A percentile compares a stretch with the other conserved stretches of the same genome.
phyloP scores from a whole-genome alignment of 2,888 invertebrate species.

The Xanthia icteritia region DNA sequence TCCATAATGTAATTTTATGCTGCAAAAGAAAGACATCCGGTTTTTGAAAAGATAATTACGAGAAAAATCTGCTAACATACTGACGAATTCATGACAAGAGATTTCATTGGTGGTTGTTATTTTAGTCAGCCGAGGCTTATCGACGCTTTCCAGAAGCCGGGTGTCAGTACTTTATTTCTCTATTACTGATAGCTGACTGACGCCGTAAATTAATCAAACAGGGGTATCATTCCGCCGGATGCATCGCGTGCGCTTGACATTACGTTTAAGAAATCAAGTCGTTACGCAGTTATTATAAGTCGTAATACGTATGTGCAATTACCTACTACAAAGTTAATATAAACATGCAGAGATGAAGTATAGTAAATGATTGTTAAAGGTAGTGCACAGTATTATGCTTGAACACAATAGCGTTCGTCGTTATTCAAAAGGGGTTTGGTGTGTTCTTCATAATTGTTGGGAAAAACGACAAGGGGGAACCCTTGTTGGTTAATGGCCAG shows the following conservation, averaged over 20 bases:
- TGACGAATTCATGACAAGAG: neutral
- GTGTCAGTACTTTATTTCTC: neutral
- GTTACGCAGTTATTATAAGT: neutral
- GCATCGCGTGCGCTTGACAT: slow-evolving; percentile 1
- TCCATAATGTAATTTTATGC: neutral
- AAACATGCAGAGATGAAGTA: neutral
- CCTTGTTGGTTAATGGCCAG: neutral
- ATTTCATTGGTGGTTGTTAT: neutral
- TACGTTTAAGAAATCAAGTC: slow-evolving; percentile 11
- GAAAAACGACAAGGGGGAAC: too few species aligned
- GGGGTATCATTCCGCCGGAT: neutral
- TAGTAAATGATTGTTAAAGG: neutral
- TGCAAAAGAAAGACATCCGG: neutral
- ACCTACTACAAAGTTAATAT: neutral
- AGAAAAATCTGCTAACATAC: neutral
- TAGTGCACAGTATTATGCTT: neutral
- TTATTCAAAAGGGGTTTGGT: neutral
- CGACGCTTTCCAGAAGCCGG: neutral
- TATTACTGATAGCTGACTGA: neutral
- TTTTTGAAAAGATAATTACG: neutral
- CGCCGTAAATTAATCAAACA: neutral
- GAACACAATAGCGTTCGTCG: neutral
- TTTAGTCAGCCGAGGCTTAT: neutral
- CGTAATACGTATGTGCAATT: slow-evolving; percentile 12
- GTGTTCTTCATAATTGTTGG: neutral